Evolutionary conservation across 2,888 invertebrate genomes (phyloP), one percentile per base, ranked within the genome.

Genomic region (Villa cingulata): DNA sequence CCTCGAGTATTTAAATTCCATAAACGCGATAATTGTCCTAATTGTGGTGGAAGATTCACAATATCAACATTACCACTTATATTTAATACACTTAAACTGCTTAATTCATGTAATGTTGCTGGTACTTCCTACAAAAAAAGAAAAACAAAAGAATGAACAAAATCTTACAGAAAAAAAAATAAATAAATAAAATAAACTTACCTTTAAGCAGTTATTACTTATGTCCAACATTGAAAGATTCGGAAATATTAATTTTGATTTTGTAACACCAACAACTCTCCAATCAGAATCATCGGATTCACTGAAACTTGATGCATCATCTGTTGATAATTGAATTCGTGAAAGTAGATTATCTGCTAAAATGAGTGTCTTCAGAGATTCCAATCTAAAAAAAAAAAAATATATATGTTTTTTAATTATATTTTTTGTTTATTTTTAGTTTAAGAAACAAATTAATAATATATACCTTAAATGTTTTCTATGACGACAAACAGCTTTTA

Each of bases 1-100:
- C 91, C 91, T 39, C 83, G 78, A 3, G 95, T 86, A 67, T 90
- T 92, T 37, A 98, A 72, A 70, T 94, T 96, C 96, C 97, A 97
- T 37, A 98, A 74, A n/a, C 92, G 81, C 1, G 86, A 85, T 3
- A 97, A 74, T 9, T 95, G 72, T 0, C 98, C 97, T 81, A 98
- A 85, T 67, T 95, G 90, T 0, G 96, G 86, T 1, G 97, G 97
- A 46, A 98, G 75, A 61, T 92, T 86, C 6, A 77, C 78, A 45
- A 92, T 80, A 37, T 89, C 89, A 72, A 73, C 57, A 68, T 65
- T 70, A 5, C 70, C 69, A 60, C 89, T 88, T 42, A 97, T 78
- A 65, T 95, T 96, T 37, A 97, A 74, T 37, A 96, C 94, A n/a
- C 94, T 90, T 3, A 98, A 73, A 64, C 88, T 86, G 50, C 74